A percentile compares a stretch with the other conserved stretches of the same genome.
phyloP scores from a whole-genome alignment of 2,113 vertebrate genomes.

The Lepisosteus oculatus region DNA sequence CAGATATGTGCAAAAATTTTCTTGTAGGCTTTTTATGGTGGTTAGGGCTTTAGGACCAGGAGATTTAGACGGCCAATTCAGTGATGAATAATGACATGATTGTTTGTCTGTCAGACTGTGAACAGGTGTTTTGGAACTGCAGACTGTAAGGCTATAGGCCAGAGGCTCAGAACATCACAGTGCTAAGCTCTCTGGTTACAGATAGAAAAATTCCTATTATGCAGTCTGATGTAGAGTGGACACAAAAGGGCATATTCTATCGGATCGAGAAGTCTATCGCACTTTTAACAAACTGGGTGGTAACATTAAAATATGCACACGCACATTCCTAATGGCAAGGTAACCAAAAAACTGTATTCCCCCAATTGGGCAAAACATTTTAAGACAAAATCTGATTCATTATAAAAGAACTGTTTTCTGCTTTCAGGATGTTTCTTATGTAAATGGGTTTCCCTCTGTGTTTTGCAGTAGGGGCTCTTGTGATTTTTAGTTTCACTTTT shows the following conservation, averaged over 20 bases:
- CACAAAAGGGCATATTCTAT: slow-evolving; percentile 26
- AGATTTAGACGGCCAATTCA: slow-evolving; percentile 38
- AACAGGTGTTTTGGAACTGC: slow-evolving; percentile 50
- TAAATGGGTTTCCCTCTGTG: neutral
- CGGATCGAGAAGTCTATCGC: slow-evolving; percentile 31
- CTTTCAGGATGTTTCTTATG: neutral
- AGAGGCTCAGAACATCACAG: slow-evolving; percentile 28
- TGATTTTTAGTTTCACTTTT: neutral
- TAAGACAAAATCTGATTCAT: neutral
- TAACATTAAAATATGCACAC: slow-evolving; percentile 31
- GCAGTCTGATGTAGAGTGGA: slow-evolving; percentile 22
- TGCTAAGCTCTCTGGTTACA: slow-evolving; percentile 47
- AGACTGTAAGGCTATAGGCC: slow-evolving; percentile 31
- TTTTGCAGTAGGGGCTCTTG: neutral
- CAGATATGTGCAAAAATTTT: slow-evolving; percentile 19
- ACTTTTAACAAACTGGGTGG: slow-evolving; percentile 41
- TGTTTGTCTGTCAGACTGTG: slow-evolving; percentile 48
- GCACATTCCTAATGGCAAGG: slow-evolving; percentile 19
- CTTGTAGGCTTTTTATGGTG: slow-evolving; percentile 4
- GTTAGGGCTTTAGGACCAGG: slow-evolving; percentile 21
- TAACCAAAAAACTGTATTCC: slow-evolving; percentile 12
- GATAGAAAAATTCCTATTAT: slow-evolving; percentile 40
- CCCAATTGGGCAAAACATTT: neutral
- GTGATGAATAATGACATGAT: slow-evolving; percentile 47
- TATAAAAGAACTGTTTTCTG: neutral